Evolutionary conservation across 2,113 vertebrate genomes (phyloP).

Genomic region (Oryctolagus cuniculus): mOryCun1.1 NC_091434.1:127851501-127852000

Average conservation of each 20-base stretch:
- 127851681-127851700: slow-evolving; percentile 74
- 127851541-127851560: neutral
- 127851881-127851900: neutral
- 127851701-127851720: slow-evolving; percentile 77
- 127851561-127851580: neutral
- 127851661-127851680: slow-evolving; percentile 76
- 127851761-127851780: slow-evolving; percentile 86
- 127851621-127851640: slow-evolving; percentile 53
- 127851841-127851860: slow-evolving; percentile 81
- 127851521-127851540: fast-evolving
- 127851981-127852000: slow-evolving; percentile 47
- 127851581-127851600: neutral
- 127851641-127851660: slow-evolving; percentile 68
- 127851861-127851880: slow-evolving; percentile 60
- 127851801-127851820: slow-evolving; percentile 78
- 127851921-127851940: fast-evolving
- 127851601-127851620: slow-evolving; percentile 35
- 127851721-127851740: slow-evolving; percentile 84
- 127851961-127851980: neutral
- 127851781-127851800: slow-evolving; percentile 82
- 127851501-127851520: neutral
- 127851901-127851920: neutral
- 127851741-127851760: slow-evolving; percentile 84
- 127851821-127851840: slow-evolving; percentile 86
- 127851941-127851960: fast-evolving